Evolutionary conservation across 1,140 invertebrate genomes (phyloP).

Genomic region (Bombus waltoni): DNA sequence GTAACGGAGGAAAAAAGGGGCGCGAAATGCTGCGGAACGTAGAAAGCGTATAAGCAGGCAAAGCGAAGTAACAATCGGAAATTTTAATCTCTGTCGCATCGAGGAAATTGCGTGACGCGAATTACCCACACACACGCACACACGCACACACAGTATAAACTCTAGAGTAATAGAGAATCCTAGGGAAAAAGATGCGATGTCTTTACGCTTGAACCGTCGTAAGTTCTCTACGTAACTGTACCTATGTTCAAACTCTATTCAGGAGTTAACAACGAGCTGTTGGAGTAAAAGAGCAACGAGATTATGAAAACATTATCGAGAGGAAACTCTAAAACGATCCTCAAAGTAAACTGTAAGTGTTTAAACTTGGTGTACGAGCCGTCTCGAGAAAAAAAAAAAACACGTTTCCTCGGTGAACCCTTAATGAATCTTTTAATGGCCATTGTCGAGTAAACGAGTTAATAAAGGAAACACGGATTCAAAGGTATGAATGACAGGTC

Average conservation of each 20-base stretch:
- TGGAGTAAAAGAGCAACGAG: not conserved
- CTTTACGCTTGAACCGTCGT: not conserved
- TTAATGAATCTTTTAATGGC: not conserved
- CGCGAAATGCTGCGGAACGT: conserved; percentile 13
- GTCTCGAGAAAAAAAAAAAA: too few species aligned
- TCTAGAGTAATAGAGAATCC: not conserved
- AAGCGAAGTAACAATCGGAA: conserved; percentile 1
- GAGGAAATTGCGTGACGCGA: conserved; percentile 31
- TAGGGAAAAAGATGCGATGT: not conserved
- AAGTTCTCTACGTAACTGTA: too few species aligned
- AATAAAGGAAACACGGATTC: conserved; percentile 10
- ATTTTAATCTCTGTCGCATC: conserved; percentile 45
- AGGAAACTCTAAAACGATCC: not conserved
- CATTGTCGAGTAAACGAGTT: not conserved
- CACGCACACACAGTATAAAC: not conserved
- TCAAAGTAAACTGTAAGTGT: not conserved
- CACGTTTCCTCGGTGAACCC: not conserved
- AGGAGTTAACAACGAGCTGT: not conserved
- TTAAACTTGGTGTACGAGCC: not conserved
- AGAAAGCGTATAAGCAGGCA: not conserved
- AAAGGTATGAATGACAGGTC: not conserved
- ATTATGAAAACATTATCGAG: not conserved
- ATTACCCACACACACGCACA: not conserved
- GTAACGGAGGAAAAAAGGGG: not conserved
- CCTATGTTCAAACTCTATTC: not conserved